These are phyloP conservation scores for Salminus brasiliensis DNA, from an alignment of 2,113 vertebrate species.

Conservation along the genomic window DNA sequence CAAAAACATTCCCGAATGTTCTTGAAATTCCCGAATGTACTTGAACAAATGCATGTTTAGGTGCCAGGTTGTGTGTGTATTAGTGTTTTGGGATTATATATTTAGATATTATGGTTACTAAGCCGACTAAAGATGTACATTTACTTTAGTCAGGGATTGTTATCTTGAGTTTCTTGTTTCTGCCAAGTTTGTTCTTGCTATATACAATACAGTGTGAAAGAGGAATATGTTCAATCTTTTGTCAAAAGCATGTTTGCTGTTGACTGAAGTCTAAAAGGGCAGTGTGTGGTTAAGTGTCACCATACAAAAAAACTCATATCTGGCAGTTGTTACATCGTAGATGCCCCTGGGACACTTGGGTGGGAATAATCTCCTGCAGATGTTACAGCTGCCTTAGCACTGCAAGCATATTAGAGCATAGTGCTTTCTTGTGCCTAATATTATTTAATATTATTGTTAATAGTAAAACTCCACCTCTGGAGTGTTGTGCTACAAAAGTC, in stretches of 20 bases:
- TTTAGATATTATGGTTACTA: background rate
- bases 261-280: background rate
- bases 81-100: background rate
- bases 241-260: conserved; percentile 19
- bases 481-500: conserved; percentile 35
- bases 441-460: conserved; percentile 19
- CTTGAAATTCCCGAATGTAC: no score
- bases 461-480: background rate
- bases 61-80: background rate
- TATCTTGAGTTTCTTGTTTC: conserved; percentile 15
- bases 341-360: conserved; percentile 2
- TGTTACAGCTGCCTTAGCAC: conserved; percentile 8
- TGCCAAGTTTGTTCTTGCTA: conserved; percentile 16
- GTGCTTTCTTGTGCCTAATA: conserved; percentile 20
- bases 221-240: conserved; percentile 38
- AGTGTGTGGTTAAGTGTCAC: conserved; percentile 39
- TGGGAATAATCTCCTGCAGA: conserved; percentile 35
- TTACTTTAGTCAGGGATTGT: background rate
- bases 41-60: background rate
- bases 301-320: conserved; percentile 30
- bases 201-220: conserved; percentile 34
- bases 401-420: background rate
- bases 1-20: no score
- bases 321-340: conserved; percentile 39
- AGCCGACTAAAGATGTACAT: background rate